Base-by-base conservation (phyloP, 2,113 vertebrate genomes). In the Notothenia rossii region DNA sequence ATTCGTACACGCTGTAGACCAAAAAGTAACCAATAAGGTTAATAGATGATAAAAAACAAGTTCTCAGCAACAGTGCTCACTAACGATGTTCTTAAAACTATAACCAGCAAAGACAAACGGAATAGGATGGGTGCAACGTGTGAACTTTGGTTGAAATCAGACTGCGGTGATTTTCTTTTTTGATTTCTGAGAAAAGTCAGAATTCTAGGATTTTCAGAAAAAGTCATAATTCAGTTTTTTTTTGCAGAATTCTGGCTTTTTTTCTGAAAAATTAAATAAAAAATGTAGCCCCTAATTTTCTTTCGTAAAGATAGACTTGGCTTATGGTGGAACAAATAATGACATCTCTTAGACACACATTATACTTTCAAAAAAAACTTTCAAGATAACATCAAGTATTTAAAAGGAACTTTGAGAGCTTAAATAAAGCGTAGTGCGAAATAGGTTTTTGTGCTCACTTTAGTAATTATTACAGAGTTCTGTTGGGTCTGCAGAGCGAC, bases 401-500 rank as follows among this genome's bases (percentile, higher is more conserved):
- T 22, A 56, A 56, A 56, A 56, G 20, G 12, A 25, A 56, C 22
- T 9, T 2, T 3, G 54, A 51, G 17, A 40, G 36, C 36, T 40
- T 7, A 40, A 6, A 40, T 7, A 40, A 6, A 40, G 36, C 7
- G 36, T 7, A 40, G 7, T 51, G 8, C 0, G 3, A 59, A 29
- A 14, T 3, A 33, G 4, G 25, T 59, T 59, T 59, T 25, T 14
- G 29, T 59, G 51, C 50, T 60, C 79, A 62, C 68, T 65, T 85
- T 1, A 70, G 48, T 90, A 84, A 90, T 88, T 62, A 80, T 83
- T 78, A 72, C 80, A 60, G 70, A 12, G 53, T 73, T 61, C 63
- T 64, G 67, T 40, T 60, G 53, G 20, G 33, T 17, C 63, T 69
- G 76, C 59, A 56, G 63, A 66, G 53, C 71, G 81, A 84, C 75